Conservation (phyloP, 2,113 vertebrate species). For the Ardeotis arabs region DNA sequence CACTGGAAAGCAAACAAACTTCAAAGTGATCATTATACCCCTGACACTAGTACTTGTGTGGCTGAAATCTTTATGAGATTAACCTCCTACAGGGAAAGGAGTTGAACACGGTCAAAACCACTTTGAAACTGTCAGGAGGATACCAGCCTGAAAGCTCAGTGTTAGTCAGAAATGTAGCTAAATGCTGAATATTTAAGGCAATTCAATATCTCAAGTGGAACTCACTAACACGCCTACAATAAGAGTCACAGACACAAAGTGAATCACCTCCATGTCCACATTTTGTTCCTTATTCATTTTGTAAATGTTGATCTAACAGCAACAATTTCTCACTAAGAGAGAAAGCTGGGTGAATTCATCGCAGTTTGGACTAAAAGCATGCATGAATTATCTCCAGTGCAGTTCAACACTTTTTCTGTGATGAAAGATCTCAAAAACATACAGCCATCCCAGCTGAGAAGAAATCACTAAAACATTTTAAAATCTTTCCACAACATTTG, state of each 20-base stretch:
- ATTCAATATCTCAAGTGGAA: background rate
- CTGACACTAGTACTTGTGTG: slow-evolving; percentile 81
- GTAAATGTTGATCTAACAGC: background rate
- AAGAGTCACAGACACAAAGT: background rate
- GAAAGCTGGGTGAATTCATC: slow-evolving; percentile 1
- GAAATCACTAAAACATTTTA: background rate
- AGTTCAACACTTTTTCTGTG: background rate
- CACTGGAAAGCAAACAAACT: slow-evolving; percentile 84
- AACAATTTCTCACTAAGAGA: background rate
- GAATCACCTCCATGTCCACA: background rate
- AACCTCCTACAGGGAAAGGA: slow-evolving; percentile 77
- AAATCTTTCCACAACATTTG: background rate
- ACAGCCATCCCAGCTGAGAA: background rate
- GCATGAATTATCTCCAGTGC: background rate
- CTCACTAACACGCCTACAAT: background rate
- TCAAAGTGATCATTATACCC: slow-evolving; percentile 87
- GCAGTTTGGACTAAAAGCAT: background rate
- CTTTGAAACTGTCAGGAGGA: slow-evolving; percentile 76
- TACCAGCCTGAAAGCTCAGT: slow-evolving; percentile 63
- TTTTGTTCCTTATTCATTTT: background rate
- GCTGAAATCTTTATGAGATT: slow-evolving; percentile 85
- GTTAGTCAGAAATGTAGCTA: slow-evolving; percentile 51
- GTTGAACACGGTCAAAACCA: slow-evolving; percentile 75
- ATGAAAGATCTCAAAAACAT: background rate
- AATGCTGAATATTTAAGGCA: slow-evolving; percentile 20